These are phyloP conservation scores for Eupristina koningsbergeri DNA, from an alignment of 1,140 invertebrate species.

Conservation along the genomic window DNA sequence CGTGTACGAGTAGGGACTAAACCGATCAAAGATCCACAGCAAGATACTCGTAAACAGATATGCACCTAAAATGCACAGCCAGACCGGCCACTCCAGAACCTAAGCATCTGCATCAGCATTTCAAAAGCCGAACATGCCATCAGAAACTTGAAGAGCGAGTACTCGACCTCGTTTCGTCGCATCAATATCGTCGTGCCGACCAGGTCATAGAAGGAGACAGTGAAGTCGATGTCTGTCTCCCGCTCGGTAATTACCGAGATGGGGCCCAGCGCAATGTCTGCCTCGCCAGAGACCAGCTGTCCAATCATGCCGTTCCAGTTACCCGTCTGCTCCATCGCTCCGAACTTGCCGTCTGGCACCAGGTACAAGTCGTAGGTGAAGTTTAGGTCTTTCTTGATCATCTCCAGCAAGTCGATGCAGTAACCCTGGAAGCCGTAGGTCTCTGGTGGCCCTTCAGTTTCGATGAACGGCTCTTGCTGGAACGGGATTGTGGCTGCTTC, in stretches of 20 bases:
- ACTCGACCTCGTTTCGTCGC: conserved; percentile 84
- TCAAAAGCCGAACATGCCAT: too few species aligned
- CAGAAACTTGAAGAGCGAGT: conserved; percentile 96
- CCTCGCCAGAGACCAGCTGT: conserved; percentile 91
- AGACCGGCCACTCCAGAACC: conserved; percentile 96
- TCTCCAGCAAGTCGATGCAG: conserved; percentile 92
- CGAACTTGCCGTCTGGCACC: conserved; percentile 85
- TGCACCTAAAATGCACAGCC: conserved; percentile 95
- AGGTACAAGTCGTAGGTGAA: conserved; percentile 92
- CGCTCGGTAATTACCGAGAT: conserved; percentile 95
- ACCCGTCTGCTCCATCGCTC: conserved; percentile 87
- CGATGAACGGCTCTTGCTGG: too few species aligned
- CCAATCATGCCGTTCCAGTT: conserved; percentile 95
- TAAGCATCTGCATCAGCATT: too few species aligned
- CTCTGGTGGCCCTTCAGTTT: too few species aligned
- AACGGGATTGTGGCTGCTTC: too few species aligned
- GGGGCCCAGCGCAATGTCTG: conserved; percentile 90
- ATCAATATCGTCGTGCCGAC: conserved; percentile 95
- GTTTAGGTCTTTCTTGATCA: conserved; percentile 85
- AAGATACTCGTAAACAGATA: conserved; percentile 96
- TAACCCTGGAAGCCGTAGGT: too few species aligned
- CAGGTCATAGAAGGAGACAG: conserved; percentile 95
- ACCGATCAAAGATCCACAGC: conserved; percentile 96
- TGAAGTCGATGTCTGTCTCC: conserved; percentile 95
- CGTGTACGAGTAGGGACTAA: conserved; percentile 96